Evolutionary conservation across 2,888 invertebrate genomes (phyloP).

Genomic region (Eupithecia subumbrata): DNA sequence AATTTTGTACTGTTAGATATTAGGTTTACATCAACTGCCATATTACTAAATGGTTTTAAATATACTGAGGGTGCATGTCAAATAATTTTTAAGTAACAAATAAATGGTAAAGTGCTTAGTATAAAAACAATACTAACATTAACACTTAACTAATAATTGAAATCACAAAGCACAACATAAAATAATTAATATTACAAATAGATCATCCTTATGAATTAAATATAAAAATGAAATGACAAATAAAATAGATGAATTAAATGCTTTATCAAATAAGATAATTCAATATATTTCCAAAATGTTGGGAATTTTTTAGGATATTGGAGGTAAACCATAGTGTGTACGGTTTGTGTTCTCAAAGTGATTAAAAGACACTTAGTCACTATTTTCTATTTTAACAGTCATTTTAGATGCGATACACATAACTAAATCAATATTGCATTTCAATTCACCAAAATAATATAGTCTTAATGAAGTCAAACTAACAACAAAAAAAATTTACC

Average conservation of each 20-base stretch:
- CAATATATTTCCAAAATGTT: slow-evolving; percentile 19
- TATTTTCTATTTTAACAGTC: slow-evolving; percentile 25
- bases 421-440: slow-evolving; percentile 8
- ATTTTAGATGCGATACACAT: slow-evolving; percentile 19
- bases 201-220: slow-evolving; percentile 27
- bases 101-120: slow-evolving; percentile 32
- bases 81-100: slow-evolving; percentile 27
- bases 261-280: slow-evolving; percentile 18
- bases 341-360: not conserved
- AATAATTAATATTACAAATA: slow-evolving; percentile 31
- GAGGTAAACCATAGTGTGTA: not conserved
- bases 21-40: slow-evolving; percentile 9
- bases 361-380: not conserved
- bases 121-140: slow-evolving; percentile 44
- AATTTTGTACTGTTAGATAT: slow-evolving; percentile 42
- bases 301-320: slow-evolving; percentile 5
- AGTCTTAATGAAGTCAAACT: too few species aligned
- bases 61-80: slow-evolving; percentile 12
- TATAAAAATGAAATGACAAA: slow-evolving; percentile 31
- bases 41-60: slow-evolving; percentile 20
- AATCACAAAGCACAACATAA: slow-evolving; percentile 45
- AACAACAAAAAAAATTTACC: not conserved
- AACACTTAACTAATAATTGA: slow-evolving; percentile 39
- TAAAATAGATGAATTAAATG: slow-evolving; percentile 37
- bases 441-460: slow-evolving; percentile 18